Evolutionary conservation across 2,888 invertebrate genomes (phyloP).

Genomic region (Lasioglossum zephyrum): DNA sequence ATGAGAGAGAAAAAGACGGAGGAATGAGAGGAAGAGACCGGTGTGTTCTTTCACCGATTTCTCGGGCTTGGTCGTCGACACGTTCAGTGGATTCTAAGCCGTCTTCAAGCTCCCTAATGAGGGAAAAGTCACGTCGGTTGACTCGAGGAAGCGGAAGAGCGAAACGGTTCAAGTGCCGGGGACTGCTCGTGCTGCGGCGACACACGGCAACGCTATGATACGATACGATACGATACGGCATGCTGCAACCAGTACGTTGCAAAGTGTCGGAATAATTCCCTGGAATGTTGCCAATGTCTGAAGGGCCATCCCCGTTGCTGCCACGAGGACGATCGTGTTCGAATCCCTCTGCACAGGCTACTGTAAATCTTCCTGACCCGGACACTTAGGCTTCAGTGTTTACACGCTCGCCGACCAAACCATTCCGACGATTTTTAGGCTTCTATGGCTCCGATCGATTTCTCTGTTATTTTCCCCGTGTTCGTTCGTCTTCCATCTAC

Average conservation of each 20-base stretch:
- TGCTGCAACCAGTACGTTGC: conserved; percentile 55
- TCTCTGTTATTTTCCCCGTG: neutral
- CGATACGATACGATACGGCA: conserved; percentile 54
- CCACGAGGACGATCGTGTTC: conserved; percentile 7
- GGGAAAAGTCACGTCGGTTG: conserved; percentile 51
- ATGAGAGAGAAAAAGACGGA: neutral
- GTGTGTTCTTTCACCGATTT: conserved; percentile 34
- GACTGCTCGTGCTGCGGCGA: conserved; percentile 39
- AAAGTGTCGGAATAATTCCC: conserved; percentile 72
- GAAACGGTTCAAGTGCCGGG: conserved; percentile 27
- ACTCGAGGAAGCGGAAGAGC: conserved; percentile 36
- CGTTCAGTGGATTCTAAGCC: conserved; percentile 38
- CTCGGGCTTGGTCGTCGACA: conserved; percentile 37
- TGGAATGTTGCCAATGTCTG: conserved; percentile 73
- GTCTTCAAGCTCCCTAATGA: conserved; percentile 48
- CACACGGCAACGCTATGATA: conserved; percentile 39
- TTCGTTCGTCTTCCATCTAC: neutral
- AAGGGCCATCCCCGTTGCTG: conserved; percentile 29
- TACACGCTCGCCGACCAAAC: neutral
- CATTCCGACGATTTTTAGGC: neutral
- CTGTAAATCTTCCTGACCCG: neutral
- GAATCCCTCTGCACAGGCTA: conserved; percentile 10
- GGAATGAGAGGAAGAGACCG: neutral
- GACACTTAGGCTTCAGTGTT: neutral
- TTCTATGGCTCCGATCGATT: neutral